phyloP scores from a whole-genome alignment of 2,797 vertebrate genomes.

The Anabas testudineus region DNA sequence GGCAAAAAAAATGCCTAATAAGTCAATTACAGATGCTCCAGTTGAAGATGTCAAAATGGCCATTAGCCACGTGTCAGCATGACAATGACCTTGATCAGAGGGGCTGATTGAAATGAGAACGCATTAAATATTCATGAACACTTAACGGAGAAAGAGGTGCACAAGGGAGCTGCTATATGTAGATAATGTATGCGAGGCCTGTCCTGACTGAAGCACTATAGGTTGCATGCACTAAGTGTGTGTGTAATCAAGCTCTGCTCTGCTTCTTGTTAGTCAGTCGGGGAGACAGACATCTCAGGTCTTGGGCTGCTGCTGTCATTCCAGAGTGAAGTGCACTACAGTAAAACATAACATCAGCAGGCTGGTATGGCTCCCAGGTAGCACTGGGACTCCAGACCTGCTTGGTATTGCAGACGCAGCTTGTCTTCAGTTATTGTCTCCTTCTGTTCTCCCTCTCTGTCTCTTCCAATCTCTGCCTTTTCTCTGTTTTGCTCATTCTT shows the following conservation, averaged over 20 bases:
- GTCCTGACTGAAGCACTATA: slow-evolving; percentile 3
- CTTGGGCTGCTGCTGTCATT: slow-evolving; percentile 43
- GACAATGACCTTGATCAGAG: slow-evolving; percentile 43
- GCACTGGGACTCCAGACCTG: slow-evolving; percentile 39
- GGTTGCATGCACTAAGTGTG: neutral
- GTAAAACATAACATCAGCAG: slow-evolving; percentile 54
- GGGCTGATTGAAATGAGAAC: slow-evolving; percentile 8
- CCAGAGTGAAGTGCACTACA: slow-evolving; percentile 54
- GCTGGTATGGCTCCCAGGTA: slow-evolving; percentile 60
- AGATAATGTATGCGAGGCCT: neutral
- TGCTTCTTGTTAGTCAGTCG: slow-evolving; percentile 42
- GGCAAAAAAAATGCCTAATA: slow-evolving; percentile 6
- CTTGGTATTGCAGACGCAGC: slow-evolving; percentile 61
- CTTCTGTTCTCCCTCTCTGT: slow-evolving; percentile 25
- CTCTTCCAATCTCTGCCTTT: slow-evolving; percentile 16
- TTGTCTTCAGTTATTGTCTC: slow-evolving; percentile 51
- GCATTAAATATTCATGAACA: slow-evolving; percentile 47
- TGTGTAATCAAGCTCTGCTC: slow-evolving; percentile 13
- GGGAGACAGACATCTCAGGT: slow-evolving; percentile 44
- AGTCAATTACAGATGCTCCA: neutral
- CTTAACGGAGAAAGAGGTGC: neutral
- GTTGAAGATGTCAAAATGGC: slow-evolving; percentile 36
- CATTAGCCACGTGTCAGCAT: slow-evolving; percentile 23
- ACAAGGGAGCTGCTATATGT: neutral
- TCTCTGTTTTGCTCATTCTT: slow-evolving; percentile 6